Evolutionary conservation across 2,888 invertebrate genomes (phyloP).

Genomic region (Andrena bicolor): DNA sequence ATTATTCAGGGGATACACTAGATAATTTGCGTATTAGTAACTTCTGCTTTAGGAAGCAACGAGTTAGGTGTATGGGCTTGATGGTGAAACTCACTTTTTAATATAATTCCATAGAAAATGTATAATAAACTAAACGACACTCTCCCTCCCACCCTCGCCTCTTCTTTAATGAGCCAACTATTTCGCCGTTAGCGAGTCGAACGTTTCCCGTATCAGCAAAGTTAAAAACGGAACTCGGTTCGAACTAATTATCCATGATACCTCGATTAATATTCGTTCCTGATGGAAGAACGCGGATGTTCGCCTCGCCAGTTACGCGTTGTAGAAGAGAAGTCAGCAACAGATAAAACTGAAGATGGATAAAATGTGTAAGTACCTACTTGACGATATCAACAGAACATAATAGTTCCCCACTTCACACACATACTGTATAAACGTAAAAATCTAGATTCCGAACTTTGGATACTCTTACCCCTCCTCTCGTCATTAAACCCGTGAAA

Average conservation of each 20-base stretch:
- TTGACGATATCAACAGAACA: no score
- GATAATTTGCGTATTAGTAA: not conserved
- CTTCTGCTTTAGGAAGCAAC: not conserved
- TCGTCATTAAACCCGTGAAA: no score
- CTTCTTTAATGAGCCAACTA: constrained; percentile 53
- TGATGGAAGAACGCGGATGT: constrained; percentile 22
- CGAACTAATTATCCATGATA: constrained; percentile 60
- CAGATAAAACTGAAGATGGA: not conserved
- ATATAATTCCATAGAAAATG: constrained; percentile 23
- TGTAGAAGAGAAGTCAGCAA: not conserved
- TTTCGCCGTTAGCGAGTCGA: constrained; percentile 46
- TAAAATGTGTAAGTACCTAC: no score
- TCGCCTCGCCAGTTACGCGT: constrained; percentile 26
- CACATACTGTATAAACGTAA: no score
- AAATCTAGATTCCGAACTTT: no score
- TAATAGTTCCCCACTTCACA: no score
- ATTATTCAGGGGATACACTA: not conserved
- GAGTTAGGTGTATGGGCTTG: not conserved
- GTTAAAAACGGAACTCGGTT: constrained; percentile 45
- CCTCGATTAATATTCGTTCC: constrained; percentile 47
- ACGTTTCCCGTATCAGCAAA: constrained; percentile 41
- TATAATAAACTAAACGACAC: constrained; percentile 41
- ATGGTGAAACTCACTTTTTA: constrained; percentile 23
- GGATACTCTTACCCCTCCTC: no score
- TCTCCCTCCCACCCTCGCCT: not conserved